Evolutionary conservation across 2,888 invertebrate genomes (phyloP), one percentile per base, ranked within the genome.

Genomic region (Gandaritis pyraliata): DNA sequence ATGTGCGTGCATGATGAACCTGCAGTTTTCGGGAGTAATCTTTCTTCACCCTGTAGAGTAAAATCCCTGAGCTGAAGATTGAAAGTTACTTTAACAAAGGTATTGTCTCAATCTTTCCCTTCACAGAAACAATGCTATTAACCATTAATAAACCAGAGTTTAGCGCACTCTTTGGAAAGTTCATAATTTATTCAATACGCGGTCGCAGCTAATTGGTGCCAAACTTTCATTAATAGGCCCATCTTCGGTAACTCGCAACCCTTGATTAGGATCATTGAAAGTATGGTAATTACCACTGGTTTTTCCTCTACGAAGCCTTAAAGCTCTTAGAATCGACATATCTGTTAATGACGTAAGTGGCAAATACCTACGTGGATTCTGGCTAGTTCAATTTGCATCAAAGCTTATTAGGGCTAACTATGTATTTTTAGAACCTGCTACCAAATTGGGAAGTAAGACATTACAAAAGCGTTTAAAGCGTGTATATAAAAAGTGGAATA

Each of bases 191-290:
- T 86, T 83, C 83, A 49, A 61, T 58, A 70, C 69, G 76, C 77
- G 78, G 69, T 70, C 67, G 70, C 72, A 72, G 69, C 80, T 84
- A 85, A 86, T 84, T 86, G 81, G 77, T 74, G 74, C 70, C 71
- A 78, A 85, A 85, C 80, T 83, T 83, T 74, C 74, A 78, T 77
- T 80, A 80, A 83, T 82, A 77, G 81, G 74, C 77, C 78, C 76
- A 76, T 78, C 76, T 72, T 72, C 68, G 75, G 73, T 68, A 69
- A 78, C 65, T 73, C 69, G 68, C 73, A 71, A 74, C 70, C 71
- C 75, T 73, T 75, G 73, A 73, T 77, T 79, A 76, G 70, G 73
- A 73, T 65, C 76, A 65, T 71, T 72, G 72, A 72, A 74, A 78
- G 73, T 71, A 75, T 74, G 71, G 70, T 78, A 74, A 75, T 73